phyloP scores from a whole-genome alignment of 2,797 vertebrate genomes.

The Arnoldichthys spilopterus region DNA sequence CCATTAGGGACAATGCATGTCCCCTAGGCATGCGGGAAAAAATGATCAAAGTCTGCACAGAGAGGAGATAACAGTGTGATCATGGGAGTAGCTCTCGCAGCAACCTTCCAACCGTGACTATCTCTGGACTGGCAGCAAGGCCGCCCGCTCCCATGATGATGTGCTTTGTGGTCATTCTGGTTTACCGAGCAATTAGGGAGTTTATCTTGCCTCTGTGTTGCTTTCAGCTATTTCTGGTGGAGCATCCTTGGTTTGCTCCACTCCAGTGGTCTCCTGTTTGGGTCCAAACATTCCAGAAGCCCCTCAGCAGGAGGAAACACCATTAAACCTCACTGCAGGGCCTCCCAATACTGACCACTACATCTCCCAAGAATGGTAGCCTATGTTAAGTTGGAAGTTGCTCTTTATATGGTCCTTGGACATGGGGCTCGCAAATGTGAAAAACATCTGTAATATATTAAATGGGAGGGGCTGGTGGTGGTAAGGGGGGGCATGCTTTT shows the following conservation, averaged over 20 bases:
- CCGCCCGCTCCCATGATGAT: constrained; percentile 40
- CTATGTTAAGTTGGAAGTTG: constrained; percentile 50
- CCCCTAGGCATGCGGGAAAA: constrained; percentile 41
- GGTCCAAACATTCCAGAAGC: constrained; percentile 19
- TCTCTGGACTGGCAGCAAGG: constrained; percentile 45
- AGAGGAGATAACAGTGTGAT: constrained; percentile 48
- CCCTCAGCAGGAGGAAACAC: constrained; percentile 30
- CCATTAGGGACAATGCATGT: constrained; percentile 54
- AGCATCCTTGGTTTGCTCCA: constrained; percentile 37
- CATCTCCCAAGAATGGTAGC: constrained; percentile 38
- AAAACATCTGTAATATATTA: constrained; percentile 79
- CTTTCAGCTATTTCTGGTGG: neutral
- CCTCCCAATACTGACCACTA: constrained; percentile 17
- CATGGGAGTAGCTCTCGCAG: constrained; percentile 51
- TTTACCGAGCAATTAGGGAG: constrained; percentile 47
- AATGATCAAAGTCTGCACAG: constrained; percentile 44
- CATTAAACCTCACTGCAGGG: constrained; percentile 37
- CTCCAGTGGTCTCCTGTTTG: constrained; percentile 11
- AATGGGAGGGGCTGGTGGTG: constrained; percentile 62
- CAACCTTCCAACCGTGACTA: constrained; percentile 52
- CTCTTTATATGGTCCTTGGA: constrained; percentile 60
- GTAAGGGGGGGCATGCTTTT: constrained; percentile 63
- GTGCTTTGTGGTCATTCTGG: constrained; percentile 46
- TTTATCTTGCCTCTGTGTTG: constrained; percentile 44
- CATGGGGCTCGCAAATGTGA: constrained; percentile 72